phyloP scores from a whole-genome alignment of 2,797 vertebrate species.

The Botia almorhae region DNA sequence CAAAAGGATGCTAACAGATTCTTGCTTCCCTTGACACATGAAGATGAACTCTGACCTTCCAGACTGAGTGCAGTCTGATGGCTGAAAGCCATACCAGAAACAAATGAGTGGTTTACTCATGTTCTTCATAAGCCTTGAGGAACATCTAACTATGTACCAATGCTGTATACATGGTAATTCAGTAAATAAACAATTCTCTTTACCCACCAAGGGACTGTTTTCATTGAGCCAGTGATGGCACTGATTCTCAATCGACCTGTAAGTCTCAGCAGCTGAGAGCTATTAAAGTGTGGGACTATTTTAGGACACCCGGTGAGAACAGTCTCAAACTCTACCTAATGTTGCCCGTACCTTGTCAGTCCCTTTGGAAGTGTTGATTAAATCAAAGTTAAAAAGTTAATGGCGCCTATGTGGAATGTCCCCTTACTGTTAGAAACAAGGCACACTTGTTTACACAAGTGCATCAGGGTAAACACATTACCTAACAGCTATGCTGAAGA shows the following conservation, averaged over 20 bases:
- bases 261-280: conserved; percentile 69
- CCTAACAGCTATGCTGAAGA: conserved; percentile 5
- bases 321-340: conserved; percentile 23
- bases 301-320: conserved; percentile 57
- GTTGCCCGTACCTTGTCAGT: conserved; percentile 12
- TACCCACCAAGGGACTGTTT: background rate
- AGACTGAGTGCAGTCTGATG: background rate
- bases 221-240: conserved; percentile 12
- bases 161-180: background rate
- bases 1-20: background rate
- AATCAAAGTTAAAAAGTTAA: conserved; percentile 38
- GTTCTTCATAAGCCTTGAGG: background rate
- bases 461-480: background rate
- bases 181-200: background rate
- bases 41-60: background rate
- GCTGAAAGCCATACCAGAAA: background rate
- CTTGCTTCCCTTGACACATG: background rate
- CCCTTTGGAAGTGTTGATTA: conserved; percentile 33
- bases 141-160: background rate
- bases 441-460: conserved; percentile 35
- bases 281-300: conserved; percentile 71
- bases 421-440: conserved; percentile 4
- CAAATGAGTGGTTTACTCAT: background rate
- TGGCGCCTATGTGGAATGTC: conserved; percentile 23
- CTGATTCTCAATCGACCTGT: conserved; percentile 58